Evolutionary conservation across 2,888 invertebrate species (phyloP).

Genomic region (Thereva nobilitata): DNA sequence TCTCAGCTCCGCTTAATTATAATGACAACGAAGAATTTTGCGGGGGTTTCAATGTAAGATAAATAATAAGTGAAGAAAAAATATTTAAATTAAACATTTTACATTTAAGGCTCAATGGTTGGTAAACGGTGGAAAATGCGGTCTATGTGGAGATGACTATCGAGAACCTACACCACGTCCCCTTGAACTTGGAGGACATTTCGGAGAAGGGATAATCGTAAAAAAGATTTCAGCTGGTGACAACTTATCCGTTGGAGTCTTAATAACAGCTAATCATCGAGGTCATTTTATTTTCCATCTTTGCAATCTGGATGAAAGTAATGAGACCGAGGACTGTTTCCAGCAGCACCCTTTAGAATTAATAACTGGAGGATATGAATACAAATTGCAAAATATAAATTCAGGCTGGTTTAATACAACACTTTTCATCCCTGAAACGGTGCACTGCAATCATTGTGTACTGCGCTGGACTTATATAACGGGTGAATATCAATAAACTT

Average conservation of each 20-base stretch:
- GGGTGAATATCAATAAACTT: constrained; percentile 50
- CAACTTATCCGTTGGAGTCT: constrained; percentile 47
- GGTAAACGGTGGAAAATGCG: constrained; percentile 59
- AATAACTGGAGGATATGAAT: constrained; percentile 48
- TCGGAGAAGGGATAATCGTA: too few species aligned
- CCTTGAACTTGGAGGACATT: too few species aligned
- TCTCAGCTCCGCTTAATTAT: constrained; percentile 55
- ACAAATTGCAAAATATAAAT: constrained; percentile 44
- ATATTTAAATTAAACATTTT: too few species aligned
- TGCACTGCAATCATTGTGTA: constrained; percentile 62
- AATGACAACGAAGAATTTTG: constrained; percentile 52
- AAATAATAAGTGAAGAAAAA: too few species aligned
- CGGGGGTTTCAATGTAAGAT: constrained; percentile 25
- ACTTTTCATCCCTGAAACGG: constrained; percentile 55
- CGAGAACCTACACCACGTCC: too few species aligned
- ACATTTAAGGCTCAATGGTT: constrained; percentile 53
- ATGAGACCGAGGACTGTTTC: constrained; percentile 63
- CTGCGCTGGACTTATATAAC: constrained; percentile 62
- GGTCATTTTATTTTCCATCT: constrained; percentile 60
- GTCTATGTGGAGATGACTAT: constrained; percentile 62
- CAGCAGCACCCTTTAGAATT: constrained; percentile 52
- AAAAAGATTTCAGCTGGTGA: constrained; percentile 41
- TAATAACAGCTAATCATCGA: constrained; percentile 59
- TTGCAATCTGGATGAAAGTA: constrained; percentile 58
- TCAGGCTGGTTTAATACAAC: constrained; percentile 48